Conservation (phyloP, 2,113 vertebrate genomes). For the Herpetotheres cachinnans region DNA sequence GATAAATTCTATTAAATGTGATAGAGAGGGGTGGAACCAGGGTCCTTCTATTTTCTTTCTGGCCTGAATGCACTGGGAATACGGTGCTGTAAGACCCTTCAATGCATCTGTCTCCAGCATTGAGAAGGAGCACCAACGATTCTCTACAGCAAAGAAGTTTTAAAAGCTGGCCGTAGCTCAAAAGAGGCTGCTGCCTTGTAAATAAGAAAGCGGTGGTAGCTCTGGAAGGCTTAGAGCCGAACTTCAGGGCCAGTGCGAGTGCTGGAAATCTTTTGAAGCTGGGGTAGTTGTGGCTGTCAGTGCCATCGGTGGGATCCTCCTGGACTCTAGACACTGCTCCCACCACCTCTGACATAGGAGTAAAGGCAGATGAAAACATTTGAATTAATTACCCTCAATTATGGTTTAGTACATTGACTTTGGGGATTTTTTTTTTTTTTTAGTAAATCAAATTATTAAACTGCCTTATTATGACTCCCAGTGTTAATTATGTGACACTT, state of each 20-base stretch:
- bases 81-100: neutral
- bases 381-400: neutral
- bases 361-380: neutral
- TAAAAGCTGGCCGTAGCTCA: neutral
- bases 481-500: neutral
- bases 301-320: neutral
- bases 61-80: neutral
- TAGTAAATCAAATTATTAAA: neutral
- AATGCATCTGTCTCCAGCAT: neutral
- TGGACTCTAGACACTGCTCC: neutral
- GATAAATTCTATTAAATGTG: neutral
- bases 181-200: neutral
- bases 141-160: neutral
- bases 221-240: neutral
- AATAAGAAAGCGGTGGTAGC: neutral
- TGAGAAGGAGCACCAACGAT: neutral
- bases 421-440: neutral
- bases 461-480: neutral
- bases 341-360: neutral
- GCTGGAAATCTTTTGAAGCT: neutral
- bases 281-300: neutral
- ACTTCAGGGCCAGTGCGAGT: rapidly evolving
- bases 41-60: neutral
- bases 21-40: neutral
- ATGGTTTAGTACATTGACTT: neutral